Conservation (phyloP, 2,113 vertebrate genomes). For the Acinonyx jubatus region DNA sequence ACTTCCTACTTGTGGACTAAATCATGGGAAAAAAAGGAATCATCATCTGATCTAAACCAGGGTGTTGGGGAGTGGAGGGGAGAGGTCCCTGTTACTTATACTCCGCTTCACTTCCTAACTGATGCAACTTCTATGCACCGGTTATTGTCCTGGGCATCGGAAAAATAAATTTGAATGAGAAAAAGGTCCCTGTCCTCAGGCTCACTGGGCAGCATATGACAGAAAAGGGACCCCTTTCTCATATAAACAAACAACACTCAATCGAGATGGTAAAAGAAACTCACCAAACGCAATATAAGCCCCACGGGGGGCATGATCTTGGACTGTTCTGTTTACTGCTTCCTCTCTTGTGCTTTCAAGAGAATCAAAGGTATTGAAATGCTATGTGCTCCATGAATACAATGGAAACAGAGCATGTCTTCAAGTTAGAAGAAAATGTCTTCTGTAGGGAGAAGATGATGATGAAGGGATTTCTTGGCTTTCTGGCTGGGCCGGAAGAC, state of each 20-base stretch:
- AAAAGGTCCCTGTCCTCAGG: neutral
- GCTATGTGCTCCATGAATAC: neutral
- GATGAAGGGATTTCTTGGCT: neutral
- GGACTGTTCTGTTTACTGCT: neutral
- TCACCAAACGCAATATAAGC: neutral
- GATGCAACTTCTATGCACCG: neutral
- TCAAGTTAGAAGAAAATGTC: neutral
- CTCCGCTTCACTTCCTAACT: neutral
- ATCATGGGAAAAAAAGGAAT: neutral
- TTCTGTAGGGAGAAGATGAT: neutral
- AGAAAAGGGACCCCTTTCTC: neutral
- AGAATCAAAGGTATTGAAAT: neutral
- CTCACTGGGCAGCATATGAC: too few species aligned
- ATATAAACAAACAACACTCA: neutral
- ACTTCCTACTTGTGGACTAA: neutral
- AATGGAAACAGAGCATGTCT: neutral
- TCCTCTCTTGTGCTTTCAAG: neutral
- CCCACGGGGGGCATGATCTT: neutral
- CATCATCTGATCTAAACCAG: neutral
- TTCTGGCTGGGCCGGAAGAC: neutral
- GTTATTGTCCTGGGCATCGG: neutral
- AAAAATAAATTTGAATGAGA: neutral
- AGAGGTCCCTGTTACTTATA: neutral
- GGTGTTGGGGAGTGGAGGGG: rapidly evolving
- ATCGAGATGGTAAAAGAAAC: neutral